phyloP scores from a whole-genome alignment of 2,797 vertebrate genomes.

The Lagocephalus sceleratus region DNA sequence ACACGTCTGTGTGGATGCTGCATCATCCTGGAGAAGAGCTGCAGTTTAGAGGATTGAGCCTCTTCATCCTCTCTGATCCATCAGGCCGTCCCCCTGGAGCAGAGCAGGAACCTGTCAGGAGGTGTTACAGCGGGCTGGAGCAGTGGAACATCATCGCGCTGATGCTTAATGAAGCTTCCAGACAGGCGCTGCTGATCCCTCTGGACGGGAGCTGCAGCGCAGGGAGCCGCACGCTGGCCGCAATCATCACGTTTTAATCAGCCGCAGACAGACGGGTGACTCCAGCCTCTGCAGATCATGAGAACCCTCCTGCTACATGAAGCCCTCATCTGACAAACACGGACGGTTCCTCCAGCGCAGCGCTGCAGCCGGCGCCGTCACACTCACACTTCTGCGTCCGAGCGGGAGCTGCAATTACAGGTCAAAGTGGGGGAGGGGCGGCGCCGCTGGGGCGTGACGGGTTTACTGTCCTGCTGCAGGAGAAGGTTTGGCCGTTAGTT shows the following conservation, averaged over 20 bases:
- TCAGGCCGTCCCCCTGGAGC: conserved; percentile 13
- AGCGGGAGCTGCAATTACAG: conserved; percentile 30
- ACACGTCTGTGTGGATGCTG: conserved; percentile 6
- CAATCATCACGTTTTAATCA: conserved; percentile 15
- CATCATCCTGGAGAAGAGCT: conserved; percentile 7
- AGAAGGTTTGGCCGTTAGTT: no score
- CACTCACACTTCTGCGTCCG: conserved; percentile 29
- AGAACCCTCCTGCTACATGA: no score
- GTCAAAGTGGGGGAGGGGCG: conserved; percentile 13
- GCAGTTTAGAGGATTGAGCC: conserved; percentile 19
- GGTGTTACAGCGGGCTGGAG: conserved; percentile 11
- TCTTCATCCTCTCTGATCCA: conserved; percentile 28
- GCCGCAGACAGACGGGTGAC: no score
- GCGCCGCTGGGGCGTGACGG: conserved; percentile 20
- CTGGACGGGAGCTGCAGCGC: conserved; percentile 15
- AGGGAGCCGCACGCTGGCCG: no score
- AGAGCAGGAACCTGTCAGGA: conserved; percentile 18
- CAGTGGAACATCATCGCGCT: conserved; percentile 15
- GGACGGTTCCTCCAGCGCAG: no score
- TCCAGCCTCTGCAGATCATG: no score
- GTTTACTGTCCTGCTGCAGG: no score
- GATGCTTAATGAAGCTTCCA: conserved; percentile 39
- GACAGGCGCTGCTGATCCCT: conserved; percentile 39
- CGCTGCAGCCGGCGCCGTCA: conserved; percentile 18
- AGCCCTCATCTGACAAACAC: no score